Evolutionary conservation across 2,113 vertebrate species (phyloP).

Genomic region (Trochalopteron elliotii): DNA sequence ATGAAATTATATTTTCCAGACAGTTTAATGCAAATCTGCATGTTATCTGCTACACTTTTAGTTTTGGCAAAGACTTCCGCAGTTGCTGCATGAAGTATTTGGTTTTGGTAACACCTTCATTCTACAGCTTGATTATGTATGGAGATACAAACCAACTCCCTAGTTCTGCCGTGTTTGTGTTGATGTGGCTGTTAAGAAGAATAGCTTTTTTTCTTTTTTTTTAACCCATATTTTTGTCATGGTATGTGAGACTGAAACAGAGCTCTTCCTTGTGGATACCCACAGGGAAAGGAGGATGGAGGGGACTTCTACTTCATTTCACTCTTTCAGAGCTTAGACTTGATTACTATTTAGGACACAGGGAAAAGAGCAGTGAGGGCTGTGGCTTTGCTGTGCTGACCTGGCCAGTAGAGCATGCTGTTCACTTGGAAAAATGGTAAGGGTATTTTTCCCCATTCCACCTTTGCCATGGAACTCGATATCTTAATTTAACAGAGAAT

Average conservation of each 20-base stretch:
- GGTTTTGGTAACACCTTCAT: neutral
- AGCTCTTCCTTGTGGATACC: neutral
- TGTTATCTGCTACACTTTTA: neutral
- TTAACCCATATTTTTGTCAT: neutral
- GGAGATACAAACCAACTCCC: neutral
- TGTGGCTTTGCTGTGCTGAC: neutral
- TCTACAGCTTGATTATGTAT: neutral
- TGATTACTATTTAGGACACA: neutral
- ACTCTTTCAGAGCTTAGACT: neutral
- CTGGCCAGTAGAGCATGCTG: neutral
- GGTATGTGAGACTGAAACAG: neutral
- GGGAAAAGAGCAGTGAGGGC: neutral
- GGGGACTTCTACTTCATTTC: neutral
- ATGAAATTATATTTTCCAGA: neutral
- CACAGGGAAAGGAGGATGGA: neutral
- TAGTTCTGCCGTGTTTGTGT: neutral
- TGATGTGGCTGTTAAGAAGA: neutral
- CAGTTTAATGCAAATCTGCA: neutral
- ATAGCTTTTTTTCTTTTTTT: no score
- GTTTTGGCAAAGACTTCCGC: neutral
- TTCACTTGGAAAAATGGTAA: neutral
- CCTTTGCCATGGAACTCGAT: rapidly evolving
- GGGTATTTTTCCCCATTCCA: neutral
- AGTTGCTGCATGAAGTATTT: neutral
- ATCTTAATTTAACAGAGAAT: neutral